A percentile compares a stretch with the other conserved stretches of the same genome.
These are phyloP conservation scores for Amiota minor DNA, from an alignment of 2,888 invertebrate genomes.

Conservation along the genomic window DNA sequence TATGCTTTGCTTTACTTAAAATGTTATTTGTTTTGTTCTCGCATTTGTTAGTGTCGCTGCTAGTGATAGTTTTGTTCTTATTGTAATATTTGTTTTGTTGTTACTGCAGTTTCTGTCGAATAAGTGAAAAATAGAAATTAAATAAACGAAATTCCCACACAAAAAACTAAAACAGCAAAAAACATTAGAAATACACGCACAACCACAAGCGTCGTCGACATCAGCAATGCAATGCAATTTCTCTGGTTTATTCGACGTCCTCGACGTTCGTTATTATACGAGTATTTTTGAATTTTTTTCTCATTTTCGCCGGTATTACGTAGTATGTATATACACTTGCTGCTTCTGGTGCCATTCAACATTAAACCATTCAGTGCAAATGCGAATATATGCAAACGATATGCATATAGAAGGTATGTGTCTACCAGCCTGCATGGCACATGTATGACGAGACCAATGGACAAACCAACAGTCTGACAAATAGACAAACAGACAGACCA, in stretches of 20 bases:
- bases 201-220: background rate
- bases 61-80: background rate
- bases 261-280: background rate
- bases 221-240: background rate
- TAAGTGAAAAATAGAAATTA: background rate
- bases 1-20: conserved; percentile 12
- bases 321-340: too few species aligned
- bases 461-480: too few species aligned
- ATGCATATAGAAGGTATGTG: background rate
- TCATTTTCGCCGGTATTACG: too few species aligned
- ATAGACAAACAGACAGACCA: too few species aligned
- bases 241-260: background rate
- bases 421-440: too few species aligned
- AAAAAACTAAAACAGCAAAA: background rate
- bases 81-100: background rate
- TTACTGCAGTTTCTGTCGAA: background rate
- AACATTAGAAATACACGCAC: background rate
- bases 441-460: too few species aligned
- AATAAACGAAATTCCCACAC: background rate
- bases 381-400: conserved; percentile 4
- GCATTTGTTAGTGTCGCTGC: background rate
- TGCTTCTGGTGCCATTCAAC: too few species aligned
- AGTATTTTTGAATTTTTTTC: too few species aligned
- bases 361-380: background rate
- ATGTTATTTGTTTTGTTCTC: conserved; percentile 11